Evolutionary conservation across 2,888 invertebrate species (phyloP).

Genomic region (Mythimna loreyi): DNA sequence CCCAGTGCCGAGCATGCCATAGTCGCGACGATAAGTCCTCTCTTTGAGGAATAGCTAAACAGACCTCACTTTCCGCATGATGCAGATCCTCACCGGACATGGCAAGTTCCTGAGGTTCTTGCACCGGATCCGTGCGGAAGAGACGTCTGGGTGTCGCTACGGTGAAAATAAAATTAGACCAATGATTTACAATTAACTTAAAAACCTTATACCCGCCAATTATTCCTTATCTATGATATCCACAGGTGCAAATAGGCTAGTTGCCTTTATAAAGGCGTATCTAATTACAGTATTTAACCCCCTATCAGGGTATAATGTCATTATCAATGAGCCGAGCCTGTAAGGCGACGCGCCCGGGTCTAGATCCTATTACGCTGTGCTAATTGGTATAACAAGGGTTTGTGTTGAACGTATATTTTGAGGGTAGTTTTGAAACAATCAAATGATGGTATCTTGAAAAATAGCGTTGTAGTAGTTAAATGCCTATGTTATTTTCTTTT

Average conservation of each 20-base stretch:
- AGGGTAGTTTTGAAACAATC: neutral
- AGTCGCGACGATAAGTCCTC: too few relatives aligned
- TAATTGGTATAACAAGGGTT: constrained; percentile 22
- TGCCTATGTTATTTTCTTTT: too few relatives aligned
- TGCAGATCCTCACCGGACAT: too few relatives aligned
- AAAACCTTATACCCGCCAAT: too few relatives aligned
- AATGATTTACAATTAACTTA: too few relatives aligned
- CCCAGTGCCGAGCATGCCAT: too few relatives aligned
- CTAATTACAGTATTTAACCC: constrained; percentile 9
- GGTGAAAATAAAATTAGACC: too few relatives aligned
- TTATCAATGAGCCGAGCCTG: constrained; percentile 16
- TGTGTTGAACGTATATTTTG: neutral
- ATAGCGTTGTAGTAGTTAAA: neutral
- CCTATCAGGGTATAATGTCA: neutral
- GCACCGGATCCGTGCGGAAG: too few relatives aligned
- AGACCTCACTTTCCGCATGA: too few relatives aligned
- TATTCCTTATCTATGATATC: neutral
- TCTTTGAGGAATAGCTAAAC: too few relatives aligned
- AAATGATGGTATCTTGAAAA: neutral
- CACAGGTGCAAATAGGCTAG: neutral
- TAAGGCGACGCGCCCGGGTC: constrained; percentile 8
- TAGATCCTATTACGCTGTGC: constrained; percentile 11
- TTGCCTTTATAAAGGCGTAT: neutral
- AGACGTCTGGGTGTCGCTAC: too few relatives aligned
- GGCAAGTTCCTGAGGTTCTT: too few relatives aligned